Conservation (phyloP, 2,113 vertebrate genomes). For the Eidolon helvum region DNA sequence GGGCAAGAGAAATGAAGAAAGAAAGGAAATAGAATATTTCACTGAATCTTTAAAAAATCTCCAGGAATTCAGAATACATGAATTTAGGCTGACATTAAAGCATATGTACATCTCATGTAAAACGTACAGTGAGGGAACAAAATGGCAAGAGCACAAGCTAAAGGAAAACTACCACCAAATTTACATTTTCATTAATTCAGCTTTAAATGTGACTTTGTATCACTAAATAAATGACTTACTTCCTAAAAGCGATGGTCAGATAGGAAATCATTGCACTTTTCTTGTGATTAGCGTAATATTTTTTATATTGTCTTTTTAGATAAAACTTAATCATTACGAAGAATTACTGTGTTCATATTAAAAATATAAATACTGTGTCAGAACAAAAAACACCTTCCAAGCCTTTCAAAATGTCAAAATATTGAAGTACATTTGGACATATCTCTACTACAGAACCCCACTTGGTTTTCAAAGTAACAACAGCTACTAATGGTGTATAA, state of each 20-base stretch:
- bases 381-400: neutral
- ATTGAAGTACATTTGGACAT: neutral
- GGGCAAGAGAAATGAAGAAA: neutral
- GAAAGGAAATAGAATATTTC: slow-evolving; percentile 10
- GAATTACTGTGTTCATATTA: neutral
- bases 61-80: slow-evolving; percentile 45
- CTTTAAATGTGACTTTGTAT: neutral
- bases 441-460: neutral
- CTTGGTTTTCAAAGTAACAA: slow-evolving; percentile 19
- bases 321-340: neutral
- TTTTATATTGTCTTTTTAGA: neutral
- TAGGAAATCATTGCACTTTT: neutral
- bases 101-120: slow-evolving; percentile 58
- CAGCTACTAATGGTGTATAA: neutral
- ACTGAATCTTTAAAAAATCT: slow-evolving; percentile 43
- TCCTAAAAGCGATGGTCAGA: neutral
- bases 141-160: slow-evolving; percentile 60
- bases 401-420: slow-evolving; percentile 24
- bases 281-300: neutral
- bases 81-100: slow-evolving; percentile 72
- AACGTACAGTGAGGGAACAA: slow-evolving; percentile 43
- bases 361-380: slow-evolving; percentile 37
- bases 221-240: neutral
- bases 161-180: slow-evolving; percentile 47
- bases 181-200: slow-evolving; percentile 61